Percentiles rank a stretch among this genome's conserved stretches.
Conservation (phyloP, 2,888 invertebrate species). For the Pammene aurita region DNA sequence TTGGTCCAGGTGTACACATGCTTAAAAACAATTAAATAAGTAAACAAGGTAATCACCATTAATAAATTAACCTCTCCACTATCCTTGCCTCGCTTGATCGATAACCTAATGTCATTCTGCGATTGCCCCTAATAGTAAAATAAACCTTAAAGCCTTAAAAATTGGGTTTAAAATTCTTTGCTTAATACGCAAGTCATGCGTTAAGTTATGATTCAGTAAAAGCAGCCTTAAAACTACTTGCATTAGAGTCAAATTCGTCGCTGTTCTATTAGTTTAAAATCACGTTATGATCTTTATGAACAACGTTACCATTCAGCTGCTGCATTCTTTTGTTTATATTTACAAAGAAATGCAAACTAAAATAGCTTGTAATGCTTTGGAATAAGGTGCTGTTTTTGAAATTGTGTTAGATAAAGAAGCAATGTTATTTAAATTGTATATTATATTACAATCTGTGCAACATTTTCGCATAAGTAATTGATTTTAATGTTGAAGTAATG, state of each 20-base stretch:
- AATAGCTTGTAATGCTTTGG: not conserved
- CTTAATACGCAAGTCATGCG: not conserved
- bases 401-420: not conserved
- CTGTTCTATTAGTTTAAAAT: not conserved
- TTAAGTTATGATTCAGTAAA: not conserved
- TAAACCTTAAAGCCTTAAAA: not conserved
- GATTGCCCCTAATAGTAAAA: not conserved
- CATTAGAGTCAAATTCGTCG: not conserved
- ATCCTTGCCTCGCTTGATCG: constrained; percentile 1
- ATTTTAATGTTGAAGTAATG: constrained; percentile 3
- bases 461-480: constrained; percentile 16
- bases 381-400: not conserved
- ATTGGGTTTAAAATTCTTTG: not conserved
- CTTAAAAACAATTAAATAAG: not conserved
- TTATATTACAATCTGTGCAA: constrained; percentile 20
- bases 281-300: not conserved
- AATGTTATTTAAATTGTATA: constrained; percentile 13
- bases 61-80: constrained; percentile 7
- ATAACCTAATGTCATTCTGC: constrained; percentile 10
- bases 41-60: constrained; percentile 1
- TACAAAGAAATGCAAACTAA: not conserved
- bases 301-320: not conserved
- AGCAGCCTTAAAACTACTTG: not conserved
- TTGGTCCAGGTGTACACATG: not conserved
- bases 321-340: constrained; percentile 9